Evolutionary conservation across 2,888 invertebrate genomes (phyloP), one percentile per base, ranked within the genome.

Genomic region (Pammene aurita): DNA sequence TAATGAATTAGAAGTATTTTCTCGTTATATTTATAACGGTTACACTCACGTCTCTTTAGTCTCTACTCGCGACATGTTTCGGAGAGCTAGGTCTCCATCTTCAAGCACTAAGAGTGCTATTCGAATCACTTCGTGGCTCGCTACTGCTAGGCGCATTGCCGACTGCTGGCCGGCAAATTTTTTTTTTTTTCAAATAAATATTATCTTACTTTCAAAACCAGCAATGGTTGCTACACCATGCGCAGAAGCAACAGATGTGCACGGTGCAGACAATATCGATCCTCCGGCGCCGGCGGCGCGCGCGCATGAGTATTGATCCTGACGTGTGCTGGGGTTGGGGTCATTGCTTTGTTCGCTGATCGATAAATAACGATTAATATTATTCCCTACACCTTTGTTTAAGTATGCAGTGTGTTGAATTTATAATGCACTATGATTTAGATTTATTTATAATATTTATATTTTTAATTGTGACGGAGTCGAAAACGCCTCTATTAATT

Each of bases 221-320:
- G 44, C 69, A n/a, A 60, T 69, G 69, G 65, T 65, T 48, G 58
- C 41, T 48, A 54, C 67, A 69, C 48, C 62, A 68, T 72, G 76
- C 72, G 73, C 72, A 71, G 71, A 75, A 73, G 62, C 69, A 87
- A 84, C 89, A 89, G 89, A 89, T 89, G 88, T 84, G 81, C 78
- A 72, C 77, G 80, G 85, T 85, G 85, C 86, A 88, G 87, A 89
- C 89, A 89, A 88, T 88, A 89, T 90, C 87, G 89, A 89, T 88
- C 84, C 83, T 79, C 82, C 80, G 77, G n/a, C n/a, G n/a, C n/a
- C n/a, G 26, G 77, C 79, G 74, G 75, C 75, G 84, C 84, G 84
- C 86, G 84, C 83, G 87, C 84, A n/a, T n/a, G n/a, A 80, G 75
- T 84, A 85, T 85, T 85, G 88, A 88, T 88, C 86, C 85, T 81